Percentiles rank a stretch among this genome's conserved stretches.
Conservation (phyloP, 2,888 invertebrate species). For the Chydorus sphaericus region DNA sequence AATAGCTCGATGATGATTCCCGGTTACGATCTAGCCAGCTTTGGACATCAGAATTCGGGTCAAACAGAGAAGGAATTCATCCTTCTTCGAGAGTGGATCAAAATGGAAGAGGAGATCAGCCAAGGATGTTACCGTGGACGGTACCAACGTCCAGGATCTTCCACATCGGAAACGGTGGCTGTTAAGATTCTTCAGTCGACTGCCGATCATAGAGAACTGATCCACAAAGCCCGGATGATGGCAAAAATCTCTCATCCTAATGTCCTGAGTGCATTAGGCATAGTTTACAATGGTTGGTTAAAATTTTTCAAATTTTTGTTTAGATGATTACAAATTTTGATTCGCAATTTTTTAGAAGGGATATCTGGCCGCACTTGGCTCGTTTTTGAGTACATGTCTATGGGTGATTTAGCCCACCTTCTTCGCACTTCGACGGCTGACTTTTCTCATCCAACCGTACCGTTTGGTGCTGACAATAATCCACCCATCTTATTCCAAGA, state of each 20-base stretch:
- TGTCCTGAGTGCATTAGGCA: constrained; percentile 61
- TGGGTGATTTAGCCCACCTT: constrained; percentile 71
- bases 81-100: too few relatives aligned
- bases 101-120: too few relatives aligned
- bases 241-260: constrained; percentile 63
- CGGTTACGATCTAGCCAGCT: too few relatives aligned
- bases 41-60: too few relatives aligned
- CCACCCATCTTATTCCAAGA: too few relatives aligned
- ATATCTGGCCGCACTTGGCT: constrained; percentile 62
- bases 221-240: constrained; percentile 71
- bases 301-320: constrained; percentile 19
- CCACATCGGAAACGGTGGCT: constrained; percentile 49
- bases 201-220: constrained; percentile 58
- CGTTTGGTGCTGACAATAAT: too few relatives aligned
- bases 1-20: too few relatives aligned
- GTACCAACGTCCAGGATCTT: too few relatives aligned
- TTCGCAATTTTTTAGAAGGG: constrained; percentile 36
- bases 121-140: too few relatives aligned
- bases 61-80: too few relatives aligned
- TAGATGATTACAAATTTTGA: too few relatives aligned
- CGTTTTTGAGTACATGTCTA: constrained; percentile 82
- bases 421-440: constrained; percentile 39
- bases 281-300: constrained; percentile 60
- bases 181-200: constrained; percentile 68
- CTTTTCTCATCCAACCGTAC: too few relatives aligned